Evolutionary conservation across 2,113 vertebrate species (phyloP), one percentile per base, ranked within the genome.

Genomic region (Ophiodon elongatus): DNA sequence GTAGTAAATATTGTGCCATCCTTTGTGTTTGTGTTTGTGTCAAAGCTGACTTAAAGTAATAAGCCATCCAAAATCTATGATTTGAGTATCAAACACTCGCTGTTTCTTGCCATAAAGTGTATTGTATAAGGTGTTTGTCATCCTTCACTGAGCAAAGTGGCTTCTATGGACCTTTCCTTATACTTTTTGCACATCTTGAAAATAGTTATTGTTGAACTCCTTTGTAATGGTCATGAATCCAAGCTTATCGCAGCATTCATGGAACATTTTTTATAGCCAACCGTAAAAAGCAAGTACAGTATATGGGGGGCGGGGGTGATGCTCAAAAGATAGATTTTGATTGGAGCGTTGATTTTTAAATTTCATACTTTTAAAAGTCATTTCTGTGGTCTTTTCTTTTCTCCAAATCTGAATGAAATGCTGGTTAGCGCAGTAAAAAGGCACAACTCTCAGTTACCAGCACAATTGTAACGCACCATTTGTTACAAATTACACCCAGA

Each of bases 1-100:
- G 17, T 69, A 25, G 31, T 31, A 33, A 27, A 76, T 73, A 19
- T 79, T 83, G 76, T 72, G 27, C 64, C 37, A 39, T 76, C 72
- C 54, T 77, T 17, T 68, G 35, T 39, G 17, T 19, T n/a, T n/a
- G n/a, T 21, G 29, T 52, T 50, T 70, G 27, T 81, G 41, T 56
- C 9, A 54, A 41, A 62, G n/a, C 63, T 35, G 13, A 64, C 37
- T 35, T 70, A 9, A 70, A 73, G 60, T 43, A 35, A 77, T 75
- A 25, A 3, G 11, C 75, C 37, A 57, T 41, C 54, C 17, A 73
- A 41, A 45, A 57, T 60, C 37, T 43, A 4, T 21, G 13, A 41
- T 15, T 57, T 31, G 33, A 35, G 15, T 43, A 69, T 65, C 41
- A 25, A 69, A 45, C 27, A 56, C 25, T 54, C 17, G 4, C 2